Conservation (phyloP, 2,888 invertebrate species). For the Trilocha varians region DNA sequence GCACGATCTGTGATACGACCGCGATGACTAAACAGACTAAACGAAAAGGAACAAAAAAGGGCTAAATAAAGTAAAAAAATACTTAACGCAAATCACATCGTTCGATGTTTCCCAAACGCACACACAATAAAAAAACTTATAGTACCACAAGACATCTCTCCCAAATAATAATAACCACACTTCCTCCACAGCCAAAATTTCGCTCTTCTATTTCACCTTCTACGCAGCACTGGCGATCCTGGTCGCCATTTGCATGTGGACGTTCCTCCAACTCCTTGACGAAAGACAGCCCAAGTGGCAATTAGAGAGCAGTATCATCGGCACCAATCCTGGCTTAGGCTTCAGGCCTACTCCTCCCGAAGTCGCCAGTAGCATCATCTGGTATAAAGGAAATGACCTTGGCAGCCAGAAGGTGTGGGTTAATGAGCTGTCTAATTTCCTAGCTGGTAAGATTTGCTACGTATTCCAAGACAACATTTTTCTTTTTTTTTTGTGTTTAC, state of each 20-base stretch:
- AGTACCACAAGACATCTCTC: no score
- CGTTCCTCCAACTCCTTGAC: constrained; percentile 92
- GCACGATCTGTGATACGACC: no score
- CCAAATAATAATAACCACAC: neutral
- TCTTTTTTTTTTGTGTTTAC: no score
- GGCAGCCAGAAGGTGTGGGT: constrained; percentile 87
- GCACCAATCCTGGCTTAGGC: constrained; percentile 96
- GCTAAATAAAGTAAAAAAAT: no score
- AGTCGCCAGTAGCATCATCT: constrained; percentile 94
- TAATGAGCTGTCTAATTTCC: constrained; percentile 80
- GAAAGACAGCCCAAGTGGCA: constrained; percentile 93
- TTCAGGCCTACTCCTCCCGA: constrained; percentile 93
- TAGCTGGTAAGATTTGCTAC: constrained; percentile 88
- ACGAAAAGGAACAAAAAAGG: no score
- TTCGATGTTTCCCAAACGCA: no score
- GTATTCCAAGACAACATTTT: no score
- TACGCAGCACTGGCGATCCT: constrained; percentile 92
- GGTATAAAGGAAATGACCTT: constrained; percentile 89
- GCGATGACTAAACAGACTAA: no score
- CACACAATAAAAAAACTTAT: no score
- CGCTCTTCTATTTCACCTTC: constrained; percentile 95
- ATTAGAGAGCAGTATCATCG: constrained; percentile 88
- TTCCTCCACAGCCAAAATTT: constrained; percentile 86
- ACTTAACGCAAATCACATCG: no score
- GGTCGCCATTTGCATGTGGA: constrained; percentile 95